Conservation (phyloP, 2,888 invertebrate species). For the Phania funesta region DNA sequence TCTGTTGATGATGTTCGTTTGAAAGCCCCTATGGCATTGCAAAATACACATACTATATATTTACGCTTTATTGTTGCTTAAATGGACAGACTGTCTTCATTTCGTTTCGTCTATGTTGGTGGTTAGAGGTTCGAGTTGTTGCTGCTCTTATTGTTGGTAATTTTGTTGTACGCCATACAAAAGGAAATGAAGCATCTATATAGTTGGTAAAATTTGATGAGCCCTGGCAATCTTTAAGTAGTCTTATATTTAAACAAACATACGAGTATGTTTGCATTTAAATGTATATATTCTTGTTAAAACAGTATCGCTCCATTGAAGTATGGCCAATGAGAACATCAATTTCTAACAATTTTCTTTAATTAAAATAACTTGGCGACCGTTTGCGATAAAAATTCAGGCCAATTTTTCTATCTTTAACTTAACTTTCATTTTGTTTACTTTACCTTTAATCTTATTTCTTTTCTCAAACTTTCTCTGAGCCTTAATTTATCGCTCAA, state of each 20-base stretch:
- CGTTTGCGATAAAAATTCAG: too few species aligned
- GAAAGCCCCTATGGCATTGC: slow-evolving; percentile 54
- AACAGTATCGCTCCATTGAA: too few species aligned
- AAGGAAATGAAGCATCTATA: slow-evolving; percentile 46
- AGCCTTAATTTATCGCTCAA: not conserved
- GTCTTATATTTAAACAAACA: not conserved
- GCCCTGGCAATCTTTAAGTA: slow-evolving; percentile 19
- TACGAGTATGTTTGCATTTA: too few species aligned
- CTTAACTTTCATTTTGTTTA: not conserved
- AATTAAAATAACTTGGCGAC: too few species aligned
- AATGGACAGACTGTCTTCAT: not conserved
- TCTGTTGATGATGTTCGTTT: slow-evolving; percentile 53
- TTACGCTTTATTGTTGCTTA: not conserved
- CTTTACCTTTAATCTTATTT: too few species aligned
- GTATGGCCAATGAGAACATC: too few species aligned
- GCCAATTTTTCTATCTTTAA: too few species aligned
- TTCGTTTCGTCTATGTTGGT: slow-evolving; percentile 33
- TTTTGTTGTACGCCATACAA: slow-evolving; percentile 23
- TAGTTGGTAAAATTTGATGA: slow-evolving; percentile 46
- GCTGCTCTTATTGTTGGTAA: not conserved
- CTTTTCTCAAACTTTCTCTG: too few species aligned
- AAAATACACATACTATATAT: slow-evolving; percentile 35
- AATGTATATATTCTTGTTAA: too few species aligned
- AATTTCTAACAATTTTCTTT: too few species aligned
- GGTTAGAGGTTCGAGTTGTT: slow-evolving; percentile 28